Evolutionary conservation across 2,888 invertebrate species (phyloP), one percentile per base, ranked within the genome.

Genomic region (Epistrophe eligans): DNA sequence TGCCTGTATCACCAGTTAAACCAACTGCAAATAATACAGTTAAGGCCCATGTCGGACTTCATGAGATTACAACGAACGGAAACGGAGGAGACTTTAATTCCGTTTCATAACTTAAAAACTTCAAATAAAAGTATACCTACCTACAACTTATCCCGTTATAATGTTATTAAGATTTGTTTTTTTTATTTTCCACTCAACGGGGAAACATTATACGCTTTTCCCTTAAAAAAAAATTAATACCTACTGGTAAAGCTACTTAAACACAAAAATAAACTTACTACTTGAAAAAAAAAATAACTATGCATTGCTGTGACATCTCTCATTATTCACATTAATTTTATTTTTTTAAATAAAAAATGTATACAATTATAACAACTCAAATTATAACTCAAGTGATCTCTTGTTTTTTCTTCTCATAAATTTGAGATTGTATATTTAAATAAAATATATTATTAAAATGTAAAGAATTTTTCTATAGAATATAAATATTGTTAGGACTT

Each of bases 161-260:
- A 70, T 13, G 48, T 70, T 48, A 17, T 38, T 38, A 48, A 48
- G 62, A 62, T 52, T 70, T 48, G 32, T 60, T 19, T 60, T 6
- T 24, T 52, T 76, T 45, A 43, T 52, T 55, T 73, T 72, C 52
- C 50, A 50, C 45, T 19, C 19, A 67, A 35, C 48, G 87, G 83
- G 87, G 83, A 79, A 83, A 83, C 76, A 76, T 62, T 74, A 70
- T 87, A 79, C 83, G 83, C 87, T 87, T 87, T 79, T 79, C 82
- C 82, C 66, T 58, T 32, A 40, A n/a, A 40, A 58, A 71, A 15
- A 74, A 15, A 1, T 70, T 35, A 58, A 32, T 4, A n/a, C 15
- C 32, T 40, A 40, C 28, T 60, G 67, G 70, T 50, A 62, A 57
- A 71, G 19, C 35, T 48, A 66, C 50, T 57, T 71, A 43, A 76